Conservation (phyloP, 2,888 invertebrate genomes). For the Scrobipalpa costella region DNA sequence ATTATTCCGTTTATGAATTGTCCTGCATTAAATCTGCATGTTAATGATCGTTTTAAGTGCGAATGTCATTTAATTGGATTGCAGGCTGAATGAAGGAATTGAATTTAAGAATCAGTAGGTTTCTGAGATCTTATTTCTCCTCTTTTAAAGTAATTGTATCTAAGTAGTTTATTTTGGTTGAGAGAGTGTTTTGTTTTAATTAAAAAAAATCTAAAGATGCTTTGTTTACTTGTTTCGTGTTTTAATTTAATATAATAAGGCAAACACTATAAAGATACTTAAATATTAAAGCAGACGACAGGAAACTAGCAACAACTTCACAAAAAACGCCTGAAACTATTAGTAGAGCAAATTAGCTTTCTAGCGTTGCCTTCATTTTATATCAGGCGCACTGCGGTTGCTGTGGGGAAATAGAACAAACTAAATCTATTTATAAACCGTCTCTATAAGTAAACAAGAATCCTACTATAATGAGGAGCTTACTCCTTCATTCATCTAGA, state of each 20-base stretch:
- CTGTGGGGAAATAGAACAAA: background rate
- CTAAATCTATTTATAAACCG: background rate
- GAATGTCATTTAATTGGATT: background rate
- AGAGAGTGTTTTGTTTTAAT: too few relatives aligned
- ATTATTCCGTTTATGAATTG: background rate
- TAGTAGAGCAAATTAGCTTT: conserved; percentile 6
- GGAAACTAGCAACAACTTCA: background rate
- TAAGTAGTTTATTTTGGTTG: too few relatives aligned
- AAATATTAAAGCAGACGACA: background rate
- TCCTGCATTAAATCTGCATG: background rate
- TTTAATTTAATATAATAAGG: too few relatives aligned
- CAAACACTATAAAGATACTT: too few relatives aligned
- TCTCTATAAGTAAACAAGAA: background rate
- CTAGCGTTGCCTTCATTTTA: conserved; percentile 10
- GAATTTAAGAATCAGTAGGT: too few relatives aligned
- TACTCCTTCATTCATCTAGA: background rate
- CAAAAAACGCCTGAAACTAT: conserved; percentile 13
- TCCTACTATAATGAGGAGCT: background rate
- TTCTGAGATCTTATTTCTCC: too few relatives aligned
- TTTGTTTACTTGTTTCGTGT: too few relatives aligned
- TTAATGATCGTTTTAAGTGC: background rate
- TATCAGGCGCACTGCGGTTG: conserved; percentile 3
- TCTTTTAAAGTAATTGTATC: too few relatives aligned
- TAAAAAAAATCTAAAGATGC: too few relatives aligned
- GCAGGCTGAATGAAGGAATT: background rate